Evolutionary conservation across 2,797 vertebrate genomes (phyloP), one percentile per base, ranked within the genome.

Genomic region (Pseudochirops corinnae): DNA sequence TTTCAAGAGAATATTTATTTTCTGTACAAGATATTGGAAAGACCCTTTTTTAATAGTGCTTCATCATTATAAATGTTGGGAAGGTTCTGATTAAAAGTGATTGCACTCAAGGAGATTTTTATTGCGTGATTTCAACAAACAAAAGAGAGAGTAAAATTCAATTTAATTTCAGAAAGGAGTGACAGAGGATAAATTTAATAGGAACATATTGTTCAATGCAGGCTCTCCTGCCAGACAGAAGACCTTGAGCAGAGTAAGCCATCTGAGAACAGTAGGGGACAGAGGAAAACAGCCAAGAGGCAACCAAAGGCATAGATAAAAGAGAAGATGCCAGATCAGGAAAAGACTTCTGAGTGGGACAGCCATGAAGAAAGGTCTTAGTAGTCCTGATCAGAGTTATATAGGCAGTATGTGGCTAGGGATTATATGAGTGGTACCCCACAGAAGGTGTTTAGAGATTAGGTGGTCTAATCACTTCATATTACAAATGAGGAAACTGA

Each of bases 121-220:
- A 98, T 97, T 96, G 97, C 94, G 94, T 1, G 16, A 98, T 98
- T 98, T 98, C 31, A 31, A 97, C 97, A 98, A 98, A 98, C 98
- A 98, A 98, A 98, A 92, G 96, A 95, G 96, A 95, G 97, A 98
- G 94, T 96, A 96, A 98, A 98, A 98, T 97, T 96, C 96, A 98
- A 97, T 98, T 98, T 98, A 98, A 97, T 98, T 97, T 97, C 93
- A 97, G 93, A 96, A 97, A 98, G 95, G 96, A 98, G 93, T 56
- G 97, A 97, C 93, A 97, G 95, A 96, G 94, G 95, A 56, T 31
- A 96, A 97, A 98, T 94, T 94, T 97, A 98, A 98, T 93, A 94
- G 97, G 98, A 96, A 97, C 98, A 97, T 95, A 96, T 96, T 98
- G 98, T 98, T 98, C 95, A 91, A 98, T 93, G 97, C 96, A 96